Evolutionary conservation across 2,888 invertebrate species (phyloP).

Genomic region (Tolmerus cingulatus): DNA sequence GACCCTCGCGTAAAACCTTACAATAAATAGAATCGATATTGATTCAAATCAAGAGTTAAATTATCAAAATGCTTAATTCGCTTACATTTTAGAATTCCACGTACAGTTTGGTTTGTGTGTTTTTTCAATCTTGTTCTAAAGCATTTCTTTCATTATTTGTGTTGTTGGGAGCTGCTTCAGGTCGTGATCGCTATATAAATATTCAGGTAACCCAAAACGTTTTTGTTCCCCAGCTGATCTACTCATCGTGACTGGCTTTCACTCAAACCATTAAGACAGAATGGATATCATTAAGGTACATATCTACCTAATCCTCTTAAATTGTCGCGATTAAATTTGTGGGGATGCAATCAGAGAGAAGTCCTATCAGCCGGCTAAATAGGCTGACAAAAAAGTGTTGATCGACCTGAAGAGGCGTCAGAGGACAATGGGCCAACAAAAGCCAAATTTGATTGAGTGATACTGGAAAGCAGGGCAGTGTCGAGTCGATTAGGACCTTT

Average conservation of each 20-base stretch:
- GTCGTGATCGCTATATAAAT: not conserved
- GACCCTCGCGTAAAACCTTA: too few species aligned
- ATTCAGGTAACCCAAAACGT: not conserved
- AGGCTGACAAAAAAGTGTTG: not conserved
- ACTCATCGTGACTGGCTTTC: not conserved
- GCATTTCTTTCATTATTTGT: not conserved
- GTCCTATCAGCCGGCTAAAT: conserved; percentile 1
- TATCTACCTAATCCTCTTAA: conserved; percentile 23
- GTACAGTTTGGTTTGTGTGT: too few species aligned
- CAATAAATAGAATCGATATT: too few species aligned
- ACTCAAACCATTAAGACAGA: not conserved
- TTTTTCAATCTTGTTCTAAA: not conserved
- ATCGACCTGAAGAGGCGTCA: not conserved
- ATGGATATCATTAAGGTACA: not conserved
- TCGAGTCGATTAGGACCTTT: conserved; percentile 13
- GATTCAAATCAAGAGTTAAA: too few species aligned
- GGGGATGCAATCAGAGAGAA: not conserved
- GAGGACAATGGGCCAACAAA: not conserved
- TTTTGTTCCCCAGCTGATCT: not conserved
- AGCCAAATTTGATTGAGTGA: conserved; percentile 19
- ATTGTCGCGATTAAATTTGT: not conserved
- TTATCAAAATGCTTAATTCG: too few species aligned
- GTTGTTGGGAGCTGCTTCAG: not conserved
- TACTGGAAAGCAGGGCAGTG: not conserved
- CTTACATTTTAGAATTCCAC: too few species aligned